Evolutionary conservation across 2,113 vertebrate genomes (phyloP), one percentile per base, ranked within the genome.

Genomic region (Vidua chalybeata): DNA sequence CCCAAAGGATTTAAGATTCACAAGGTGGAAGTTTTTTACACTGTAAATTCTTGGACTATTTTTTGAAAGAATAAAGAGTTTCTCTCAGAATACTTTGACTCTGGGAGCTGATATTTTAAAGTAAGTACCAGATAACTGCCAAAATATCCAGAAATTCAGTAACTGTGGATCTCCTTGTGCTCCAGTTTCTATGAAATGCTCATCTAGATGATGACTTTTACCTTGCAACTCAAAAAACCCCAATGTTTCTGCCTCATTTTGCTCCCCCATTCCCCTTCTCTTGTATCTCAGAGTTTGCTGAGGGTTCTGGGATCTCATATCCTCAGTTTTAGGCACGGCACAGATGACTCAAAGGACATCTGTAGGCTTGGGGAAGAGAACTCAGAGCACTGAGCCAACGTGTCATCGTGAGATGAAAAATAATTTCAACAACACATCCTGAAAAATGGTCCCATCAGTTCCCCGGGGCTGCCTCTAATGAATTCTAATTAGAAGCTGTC

Each of bases 401-500:
- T 45, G 28, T 43, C 63, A 19, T 27, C 6, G 13, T 41, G 15
- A 76, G 31, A 52, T 35, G 63, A 63, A 51, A 81, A 48, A 33
- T 54, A 18, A 92, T 72, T 66, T 24, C 77, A 82, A 45, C 59
- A 48, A 49, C 22, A 49, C 46, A 12, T 56, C 73, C 73, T 74
- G 76, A 49, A 41, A 87, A 95, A 89, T 18, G 81, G 64, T 63
- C 77, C 84, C 87, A 26, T 51, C 1, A 2, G 3, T 11, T 86
- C 77, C 89, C 84, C 7, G 5, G 76, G 87, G 81, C 78, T 75
- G 35, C 81, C 77, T 75, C 90, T 93, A 89, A 95, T 89, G 74
- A 84, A 72, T 67, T 56, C 78, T 87, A 82, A 95, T 97, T 91
- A 93, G 66, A 33, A 91, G 78, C 74, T 93, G 90, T 91, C 95